Conservation (phyloP, 2,113 vertebrate species). For the Regulus satrapa region DNA sequence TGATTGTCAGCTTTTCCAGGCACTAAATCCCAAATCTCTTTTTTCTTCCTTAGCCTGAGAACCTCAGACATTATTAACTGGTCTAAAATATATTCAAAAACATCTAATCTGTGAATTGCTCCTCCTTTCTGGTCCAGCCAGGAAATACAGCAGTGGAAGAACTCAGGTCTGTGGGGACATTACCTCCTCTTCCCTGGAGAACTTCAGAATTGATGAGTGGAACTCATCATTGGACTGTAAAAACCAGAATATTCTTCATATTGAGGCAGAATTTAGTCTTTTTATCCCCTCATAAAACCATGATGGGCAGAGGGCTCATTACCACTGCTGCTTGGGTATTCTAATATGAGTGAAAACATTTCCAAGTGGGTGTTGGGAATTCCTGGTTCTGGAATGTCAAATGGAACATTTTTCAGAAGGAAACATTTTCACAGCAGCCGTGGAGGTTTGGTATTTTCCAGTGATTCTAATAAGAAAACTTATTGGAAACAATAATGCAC, state of each 20-base stretch:
- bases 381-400: neutral
- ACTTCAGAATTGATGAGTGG: neutral
- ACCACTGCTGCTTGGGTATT: neutral
- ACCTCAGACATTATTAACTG: neutral
- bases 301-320: neutral
- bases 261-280: neutral
- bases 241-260: neutral
- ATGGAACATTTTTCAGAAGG: neutral
- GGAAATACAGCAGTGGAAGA: neutral
- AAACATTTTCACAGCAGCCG: neutral
- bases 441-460: neutral
- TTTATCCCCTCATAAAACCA: neutral
- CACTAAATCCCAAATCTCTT: neutral
- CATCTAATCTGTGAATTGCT: neutral
- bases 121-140: neutral
- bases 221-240: neutral
- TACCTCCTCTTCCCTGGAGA: neutral
- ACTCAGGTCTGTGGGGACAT: neutral
- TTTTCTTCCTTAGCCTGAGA: neutral
- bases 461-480: neutral
- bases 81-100: neutral
- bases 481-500: neutral
- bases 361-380: neutral
- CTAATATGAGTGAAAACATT: neutral
- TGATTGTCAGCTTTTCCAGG: neutral